Percentiles rank a stretch among this genome's conserved stretches.
These are phyloP conservation scores for Lycodopsis pacificus DNA, from an alignment of 2,797 vertebrate genomes.

Conservation along the genomic window DNA sequence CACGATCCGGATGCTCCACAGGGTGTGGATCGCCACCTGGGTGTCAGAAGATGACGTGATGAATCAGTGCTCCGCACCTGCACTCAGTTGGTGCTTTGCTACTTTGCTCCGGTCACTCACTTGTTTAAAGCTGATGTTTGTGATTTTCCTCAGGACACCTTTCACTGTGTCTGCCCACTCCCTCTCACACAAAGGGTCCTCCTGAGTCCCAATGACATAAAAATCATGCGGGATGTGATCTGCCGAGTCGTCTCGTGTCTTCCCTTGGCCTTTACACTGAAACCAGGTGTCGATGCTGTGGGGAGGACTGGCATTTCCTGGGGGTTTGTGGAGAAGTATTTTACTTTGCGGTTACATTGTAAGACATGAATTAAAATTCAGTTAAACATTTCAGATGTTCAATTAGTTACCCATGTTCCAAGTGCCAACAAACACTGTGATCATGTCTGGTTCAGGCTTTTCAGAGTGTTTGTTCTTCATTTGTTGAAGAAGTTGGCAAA, in stretches of 20 bases:
- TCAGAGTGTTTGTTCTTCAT: constrained; percentile 99
- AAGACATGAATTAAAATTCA: background rate
- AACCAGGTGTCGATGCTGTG: constrained; percentile 96
- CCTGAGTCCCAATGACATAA: constrained; percentile 97
- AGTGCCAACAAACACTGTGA: constrained; percentile 97
- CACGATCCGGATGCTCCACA: constrained; percentile 97
- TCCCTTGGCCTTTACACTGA: constrained; percentile 96
- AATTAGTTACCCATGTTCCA: constrained; percentile 96
- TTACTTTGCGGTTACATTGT: background rate
- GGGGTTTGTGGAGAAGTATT: constrained; percentile 52
- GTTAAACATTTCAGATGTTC: background rate
- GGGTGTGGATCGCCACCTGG: constrained; percentile 94
- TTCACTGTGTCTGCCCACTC: constrained; percentile 93
- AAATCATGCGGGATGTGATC: constrained; percentile 97
- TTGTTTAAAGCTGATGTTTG: constrained; percentile 95
- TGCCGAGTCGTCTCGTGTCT: constrained; percentile 94
- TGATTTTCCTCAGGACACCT: constrained; percentile 90
- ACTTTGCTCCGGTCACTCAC: constrained; percentile 70
- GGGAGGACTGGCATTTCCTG: constrained; percentile 92
- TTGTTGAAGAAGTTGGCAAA: constrained; percentile 97
- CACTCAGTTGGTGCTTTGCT: background rate
- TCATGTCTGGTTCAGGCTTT: constrained; percentile 98
- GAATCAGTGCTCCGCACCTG: background rate
- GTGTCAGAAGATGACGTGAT: constrained; percentile 1
- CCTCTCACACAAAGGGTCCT: constrained; percentile 93